phyloP scores from a whole-genome alignment of 2,113 vertebrate genomes.

The Leucopternis melanops region DNA sequence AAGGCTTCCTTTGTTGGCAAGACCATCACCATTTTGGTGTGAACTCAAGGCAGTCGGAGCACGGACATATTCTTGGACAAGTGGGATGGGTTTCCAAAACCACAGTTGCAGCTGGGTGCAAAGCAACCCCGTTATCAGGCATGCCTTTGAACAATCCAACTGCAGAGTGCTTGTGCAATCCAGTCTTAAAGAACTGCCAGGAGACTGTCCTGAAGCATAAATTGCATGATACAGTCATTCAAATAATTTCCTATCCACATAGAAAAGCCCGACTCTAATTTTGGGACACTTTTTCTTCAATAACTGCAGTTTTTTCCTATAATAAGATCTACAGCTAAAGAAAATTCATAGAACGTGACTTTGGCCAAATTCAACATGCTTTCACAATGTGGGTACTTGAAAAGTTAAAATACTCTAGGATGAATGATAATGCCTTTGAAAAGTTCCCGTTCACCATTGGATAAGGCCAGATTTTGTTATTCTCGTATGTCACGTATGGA shows the following conservation, averaged over 20 bases:
- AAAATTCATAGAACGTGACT: neutral
- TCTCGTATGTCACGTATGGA: fast-evolving
- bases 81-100: neutral
- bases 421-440: neutral
- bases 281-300: neutral
- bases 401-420: neutral
- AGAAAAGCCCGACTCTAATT: neutral
- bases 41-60: neutral
- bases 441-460: neutral
- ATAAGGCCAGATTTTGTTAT: neutral
- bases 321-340: neutral
- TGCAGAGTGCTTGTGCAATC: no score
- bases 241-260: no score
- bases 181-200: neutral
- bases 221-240: neutral
- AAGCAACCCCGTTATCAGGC: fast-evolving
- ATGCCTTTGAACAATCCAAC: neutral
- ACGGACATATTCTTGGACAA: fast-evolving
- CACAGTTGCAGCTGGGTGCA: neutral
- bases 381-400: neutral
- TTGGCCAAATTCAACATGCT: neutral
- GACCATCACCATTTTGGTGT: neutral
- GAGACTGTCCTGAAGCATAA: neutral
- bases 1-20: neutral
- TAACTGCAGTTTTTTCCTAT: neutral